phyloP scores from a whole-genome alignment of 2,888 invertebrate genomes.

The Cantharis rustica region DNA sequence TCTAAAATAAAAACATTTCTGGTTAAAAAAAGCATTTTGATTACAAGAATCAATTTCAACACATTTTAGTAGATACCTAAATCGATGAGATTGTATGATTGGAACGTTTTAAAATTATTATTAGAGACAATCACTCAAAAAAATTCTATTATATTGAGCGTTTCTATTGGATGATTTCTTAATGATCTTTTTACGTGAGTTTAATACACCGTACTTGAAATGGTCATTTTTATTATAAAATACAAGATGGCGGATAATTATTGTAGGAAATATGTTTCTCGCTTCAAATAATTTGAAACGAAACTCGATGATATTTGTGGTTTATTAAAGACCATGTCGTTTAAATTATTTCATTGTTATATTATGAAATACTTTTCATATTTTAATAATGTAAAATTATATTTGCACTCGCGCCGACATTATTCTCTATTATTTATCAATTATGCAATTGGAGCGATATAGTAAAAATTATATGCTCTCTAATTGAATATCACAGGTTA shows the following conservation, averaged over 20 bases:
- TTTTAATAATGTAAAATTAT: not conserved
- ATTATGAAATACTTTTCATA: not conserved
- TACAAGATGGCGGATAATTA: conserved; percentile 51
- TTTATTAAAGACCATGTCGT: conserved; percentile 25
- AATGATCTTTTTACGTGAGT: conserved; percentile 58
- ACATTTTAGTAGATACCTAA: not conserved
- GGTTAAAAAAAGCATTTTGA: not conserved
- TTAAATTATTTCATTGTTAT: not conserved
- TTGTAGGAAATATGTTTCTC: conserved; percentile 27
- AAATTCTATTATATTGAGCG: conserved; percentile 54
- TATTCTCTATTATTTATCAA: not conserved
- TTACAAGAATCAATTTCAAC: not conserved
- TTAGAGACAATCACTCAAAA: conserved; percentile 43
- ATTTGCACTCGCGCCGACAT: not conserved
- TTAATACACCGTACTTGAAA: conserved; percentile 50
- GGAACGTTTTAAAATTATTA: conserved; percentile 22
- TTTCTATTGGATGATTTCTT: conserved; percentile 55
- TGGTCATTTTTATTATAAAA: conserved; percentile 57
- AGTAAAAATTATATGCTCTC: not conserved
- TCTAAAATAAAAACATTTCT: not conserved
- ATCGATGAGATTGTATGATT: conserved; percentile 4
- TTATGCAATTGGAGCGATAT: not conserved
- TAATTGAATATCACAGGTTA: not conserved
- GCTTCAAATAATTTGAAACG: conserved; percentile 26
- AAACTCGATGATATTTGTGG: conserved; percentile 21